Evolutionary conservation across 2,888 invertebrate species (phyloP).

Genomic region (Eueremaeus valkanovi): DNA sequence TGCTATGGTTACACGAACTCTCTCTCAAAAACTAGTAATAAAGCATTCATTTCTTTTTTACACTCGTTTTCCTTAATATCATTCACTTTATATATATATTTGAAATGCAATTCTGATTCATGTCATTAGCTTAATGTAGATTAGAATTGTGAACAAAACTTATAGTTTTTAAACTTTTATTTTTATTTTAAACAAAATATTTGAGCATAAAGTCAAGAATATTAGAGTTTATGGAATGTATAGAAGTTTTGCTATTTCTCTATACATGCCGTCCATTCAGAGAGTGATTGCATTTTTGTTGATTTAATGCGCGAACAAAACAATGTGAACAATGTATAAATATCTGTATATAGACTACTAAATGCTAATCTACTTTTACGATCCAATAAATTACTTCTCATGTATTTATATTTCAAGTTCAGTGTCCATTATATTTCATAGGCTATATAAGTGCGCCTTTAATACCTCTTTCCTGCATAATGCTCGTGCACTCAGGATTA

Average conservation of each 20-base stretch:
- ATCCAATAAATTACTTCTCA: slow-evolving; percentile 1
- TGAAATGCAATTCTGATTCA: not conserved
- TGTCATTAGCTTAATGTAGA: not conserved
- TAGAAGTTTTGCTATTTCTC: too few relatives aligned
- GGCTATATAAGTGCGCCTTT: not conserved
- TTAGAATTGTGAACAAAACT: not conserved
- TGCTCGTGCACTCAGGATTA: too few relatives aligned
- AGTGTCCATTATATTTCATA: not conserved
- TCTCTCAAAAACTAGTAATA: not conserved
- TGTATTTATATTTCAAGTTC: slow-evolving; percentile 7
- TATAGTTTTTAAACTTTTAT: not conserved
- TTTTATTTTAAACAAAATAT: too few relatives aligned
- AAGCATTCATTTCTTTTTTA: not conserved
- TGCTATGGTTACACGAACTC: slow-evolving; percentile 14
- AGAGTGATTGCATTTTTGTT: not conserved
- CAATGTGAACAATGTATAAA: too few relatives aligned
- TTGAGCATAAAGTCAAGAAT: too few relatives aligned
- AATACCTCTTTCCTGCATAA: slow-evolving; percentile 8
- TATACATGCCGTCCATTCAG: too few relatives aligned
- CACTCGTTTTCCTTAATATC: not conserved
- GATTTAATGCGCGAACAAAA: not conserved
- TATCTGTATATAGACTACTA: not conserved
- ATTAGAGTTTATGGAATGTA: too few relatives aligned
- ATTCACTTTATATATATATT: not conserved
- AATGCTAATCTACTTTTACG: slow-evolving; percentile 15